A percentile compares a stretch with the other conserved stretches of the same genome.
phyloP scores from a whole-genome alignment of 2,113 vertebrate genomes.

The Poecile atricapillus region DNA sequence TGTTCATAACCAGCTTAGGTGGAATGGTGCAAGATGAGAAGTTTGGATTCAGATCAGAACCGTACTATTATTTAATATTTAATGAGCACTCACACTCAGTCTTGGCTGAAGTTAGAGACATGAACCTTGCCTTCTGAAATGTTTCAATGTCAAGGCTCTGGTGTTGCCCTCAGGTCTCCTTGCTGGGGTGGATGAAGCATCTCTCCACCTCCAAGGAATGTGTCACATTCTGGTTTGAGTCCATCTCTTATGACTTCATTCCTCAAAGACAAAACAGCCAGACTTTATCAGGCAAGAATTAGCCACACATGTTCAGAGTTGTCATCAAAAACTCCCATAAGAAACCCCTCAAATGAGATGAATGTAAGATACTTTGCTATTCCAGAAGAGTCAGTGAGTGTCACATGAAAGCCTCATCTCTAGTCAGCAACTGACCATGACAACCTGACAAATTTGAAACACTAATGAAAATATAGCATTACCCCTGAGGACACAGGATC shows the following conservation, averaged over 20 bases:
- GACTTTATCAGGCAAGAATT: neutral
- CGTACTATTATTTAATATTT: neutral
- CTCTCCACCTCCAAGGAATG: neutral
- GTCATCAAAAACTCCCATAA: neutral
- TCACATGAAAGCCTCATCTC: neutral
- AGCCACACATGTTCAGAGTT: neutral
- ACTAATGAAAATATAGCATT: neutral
- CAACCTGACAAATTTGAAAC: neutral
- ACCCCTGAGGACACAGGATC: neutral
- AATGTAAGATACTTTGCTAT: neutral
- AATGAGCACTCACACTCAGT: neutral
- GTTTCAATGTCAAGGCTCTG: neutral
- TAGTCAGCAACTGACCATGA: neutral
- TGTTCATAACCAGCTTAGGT: neutral
- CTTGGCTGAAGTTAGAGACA: neutral
- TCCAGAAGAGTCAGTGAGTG: neutral
- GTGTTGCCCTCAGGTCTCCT: neutral
- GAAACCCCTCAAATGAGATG: neutral
- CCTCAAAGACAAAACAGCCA: neutral
- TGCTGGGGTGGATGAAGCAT: neutral
- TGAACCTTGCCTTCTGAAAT: neutral
- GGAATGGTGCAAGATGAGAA: slow-evolving; percentile 58
- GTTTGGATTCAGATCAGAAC: slow-evolving; percentile 61
- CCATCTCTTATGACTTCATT: neutral
- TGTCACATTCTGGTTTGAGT: neutral